A percentile compares a stretch with the other conserved stretches of the same genome.
phyloP scores from a whole-genome alignment of 1,140 invertebrate species.

The Episyrphus balteatus region DNA sequence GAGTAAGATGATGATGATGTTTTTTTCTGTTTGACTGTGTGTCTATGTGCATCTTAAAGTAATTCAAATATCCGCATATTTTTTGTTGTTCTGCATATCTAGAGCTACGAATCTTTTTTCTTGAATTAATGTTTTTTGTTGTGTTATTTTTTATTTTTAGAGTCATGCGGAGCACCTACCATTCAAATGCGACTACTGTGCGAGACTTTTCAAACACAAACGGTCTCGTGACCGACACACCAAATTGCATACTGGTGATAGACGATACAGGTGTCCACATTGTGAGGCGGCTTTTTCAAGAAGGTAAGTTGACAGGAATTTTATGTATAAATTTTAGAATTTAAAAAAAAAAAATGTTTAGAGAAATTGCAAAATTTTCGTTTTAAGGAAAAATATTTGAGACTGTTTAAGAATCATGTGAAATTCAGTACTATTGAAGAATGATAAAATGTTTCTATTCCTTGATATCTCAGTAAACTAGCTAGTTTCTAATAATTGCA shows the following conservation, averaged over 20 bases:
- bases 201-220: constrained; percentile 89
- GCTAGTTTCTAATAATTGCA: no score
- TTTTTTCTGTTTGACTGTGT: no score
- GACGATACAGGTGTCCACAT: constrained; percentile 83
- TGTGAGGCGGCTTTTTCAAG: constrained; percentile 88
- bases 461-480: no score
- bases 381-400: no score
- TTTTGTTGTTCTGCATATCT: no score
- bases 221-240: constrained; percentile 85
- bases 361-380: background rate
- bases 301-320: constrained; percentile 54
- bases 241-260: constrained; percentile 88
- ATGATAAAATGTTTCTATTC: no score
- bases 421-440: no score
- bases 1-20: no score
- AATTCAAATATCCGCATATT: no score
- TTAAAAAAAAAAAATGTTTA: background rate
- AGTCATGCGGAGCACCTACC: constrained; percentile 82
- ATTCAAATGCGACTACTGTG: constrained; percentile 80
- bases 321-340: background rate
- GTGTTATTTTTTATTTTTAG: constrained; percentile 41
- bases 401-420: no score
- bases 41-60: no score
- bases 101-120: background rate
- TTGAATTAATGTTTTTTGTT: background rate